Evolutionary conservation across 1,140 invertebrate species (phyloP).

Genomic region (Leptinotarsa defecta): DNA sequence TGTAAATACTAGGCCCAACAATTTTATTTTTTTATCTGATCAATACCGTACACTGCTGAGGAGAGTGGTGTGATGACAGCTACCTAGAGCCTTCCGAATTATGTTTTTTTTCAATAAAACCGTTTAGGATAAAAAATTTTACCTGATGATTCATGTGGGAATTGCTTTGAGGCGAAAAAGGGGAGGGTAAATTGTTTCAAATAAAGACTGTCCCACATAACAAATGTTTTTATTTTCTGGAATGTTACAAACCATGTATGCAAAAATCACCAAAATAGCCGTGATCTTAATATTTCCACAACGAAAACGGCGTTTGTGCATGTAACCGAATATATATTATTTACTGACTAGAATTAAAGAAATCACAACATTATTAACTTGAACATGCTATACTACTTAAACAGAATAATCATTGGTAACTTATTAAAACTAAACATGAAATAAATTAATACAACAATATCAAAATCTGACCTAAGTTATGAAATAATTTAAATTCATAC

Average conservation of each 20-base stretch:
- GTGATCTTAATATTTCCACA: slow-evolving; percentile 23
- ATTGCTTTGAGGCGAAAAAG: neutral
- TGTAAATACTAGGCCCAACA: too few species aligned
- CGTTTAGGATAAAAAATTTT: too few species aligned
- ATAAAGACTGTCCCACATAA: slow-evolving; percentile 23
- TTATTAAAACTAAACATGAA: slow-evolving; percentile 29
- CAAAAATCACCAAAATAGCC: slow-evolving; percentile 15
- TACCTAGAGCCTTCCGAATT: too few species aligned
- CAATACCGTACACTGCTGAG: too few species aligned
- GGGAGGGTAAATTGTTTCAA: neutral
- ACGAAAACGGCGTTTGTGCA: slow-evolving; percentile 22
- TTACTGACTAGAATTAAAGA: slow-evolving; percentile 46
- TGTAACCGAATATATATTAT: slow-evolving; percentile 23
- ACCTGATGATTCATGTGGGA: neutral
- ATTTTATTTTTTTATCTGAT: too few species aligned
- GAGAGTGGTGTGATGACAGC: too few species aligned
- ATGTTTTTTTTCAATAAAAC: too few species aligned
- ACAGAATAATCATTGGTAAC: slow-evolving; percentile 28
- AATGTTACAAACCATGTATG: slow-evolving; percentile 40
- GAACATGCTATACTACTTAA: slow-evolving; percentile 15
- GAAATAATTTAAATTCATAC: slow-evolving; percentile 22
- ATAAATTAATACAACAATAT: slow-evolving; percentile 35
- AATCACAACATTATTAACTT: slow-evolving; percentile 41
- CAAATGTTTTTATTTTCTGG: slow-evolving; percentile 40
- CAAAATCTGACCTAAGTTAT: slow-evolving; percentile 25